These are phyloP conservation scores for Oncopodura yosiiana DNA, from an alignment of 1,140 invertebrate species.

Conservation along the genomic window DNA sequence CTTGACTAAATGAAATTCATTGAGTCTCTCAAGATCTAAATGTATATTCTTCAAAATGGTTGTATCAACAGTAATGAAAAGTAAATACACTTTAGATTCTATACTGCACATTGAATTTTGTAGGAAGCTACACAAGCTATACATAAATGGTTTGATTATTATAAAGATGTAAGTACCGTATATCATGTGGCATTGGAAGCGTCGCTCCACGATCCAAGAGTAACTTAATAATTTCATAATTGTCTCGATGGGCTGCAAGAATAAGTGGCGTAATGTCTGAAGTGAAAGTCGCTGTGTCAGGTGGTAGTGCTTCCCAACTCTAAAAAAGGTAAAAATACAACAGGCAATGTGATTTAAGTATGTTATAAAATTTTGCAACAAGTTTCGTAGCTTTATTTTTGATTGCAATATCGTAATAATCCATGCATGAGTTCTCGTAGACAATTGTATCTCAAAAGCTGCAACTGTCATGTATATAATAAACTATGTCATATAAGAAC, in stretches of 20 bases:
- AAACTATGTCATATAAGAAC: too few relatives aligned
- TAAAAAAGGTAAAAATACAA: slow-evolving; percentile 36
- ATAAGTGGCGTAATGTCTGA: slow-evolving; percentile 80
- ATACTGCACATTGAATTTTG: too few relatives aligned
- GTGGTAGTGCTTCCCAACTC: slow-evolving; percentile 78
- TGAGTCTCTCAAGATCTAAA: too few relatives aligned
- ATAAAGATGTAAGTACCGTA: slow-evolving; percentile 49
- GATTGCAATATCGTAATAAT: not conserved
- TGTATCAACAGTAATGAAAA: not conserved
- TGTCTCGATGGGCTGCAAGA: slow-evolving; percentile 79
- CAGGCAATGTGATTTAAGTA: not conserved
- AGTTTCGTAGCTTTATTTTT: not conserved
- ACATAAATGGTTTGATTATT: not conserved
- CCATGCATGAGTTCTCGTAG: not conserved
- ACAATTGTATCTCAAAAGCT: too few relatives aligned
- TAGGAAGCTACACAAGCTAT: not conserved
- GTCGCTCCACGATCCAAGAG: slow-evolving; percentile 76
- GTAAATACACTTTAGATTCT: too few relatives aligned
- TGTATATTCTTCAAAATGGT: not conserved
- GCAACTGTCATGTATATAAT: too few relatives aligned
- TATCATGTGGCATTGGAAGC: slow-evolving; percentile 76
- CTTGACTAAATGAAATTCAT: too few relatives aligned
- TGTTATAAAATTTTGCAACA: not conserved
- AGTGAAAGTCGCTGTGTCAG: slow-evolving; percentile 70
- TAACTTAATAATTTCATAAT: slow-evolving; percentile 85